Percentiles rank a stretch among this genome's conserved stretches.
Conservation (phyloP, 2,888 invertebrate genomes). For the Caenorhabditis angaria region DNA sequence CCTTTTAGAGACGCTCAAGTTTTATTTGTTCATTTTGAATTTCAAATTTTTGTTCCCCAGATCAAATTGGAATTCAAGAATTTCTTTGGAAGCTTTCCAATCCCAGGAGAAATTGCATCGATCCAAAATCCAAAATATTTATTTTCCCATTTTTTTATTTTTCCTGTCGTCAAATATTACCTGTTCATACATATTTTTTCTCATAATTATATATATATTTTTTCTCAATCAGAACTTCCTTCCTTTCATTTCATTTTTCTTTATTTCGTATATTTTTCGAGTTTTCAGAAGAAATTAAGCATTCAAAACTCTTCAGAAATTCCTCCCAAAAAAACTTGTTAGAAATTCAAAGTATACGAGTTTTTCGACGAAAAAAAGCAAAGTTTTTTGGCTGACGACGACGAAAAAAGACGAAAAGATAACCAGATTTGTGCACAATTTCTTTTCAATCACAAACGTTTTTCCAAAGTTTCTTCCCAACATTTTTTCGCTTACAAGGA, state of each 20-base stretch:
- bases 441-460: background rate
- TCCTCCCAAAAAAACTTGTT: background rate
- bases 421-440: constrained; percentile 2
- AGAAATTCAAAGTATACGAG: background rate
- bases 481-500: no score
- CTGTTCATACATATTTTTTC: no score
- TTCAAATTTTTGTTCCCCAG: no score
- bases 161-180: no score
- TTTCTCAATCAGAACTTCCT: background rate
- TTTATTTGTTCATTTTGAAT: no score
- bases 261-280: background rate
- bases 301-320: background rate
- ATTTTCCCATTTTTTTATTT: no score
- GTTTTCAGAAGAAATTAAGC: background rate
- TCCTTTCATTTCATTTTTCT: background rate
- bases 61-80: no score
- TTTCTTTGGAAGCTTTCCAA: no score
- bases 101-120: no score
- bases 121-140: no score
- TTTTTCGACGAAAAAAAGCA: background rate
- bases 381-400: background rate
- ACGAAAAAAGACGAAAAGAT: background rate
- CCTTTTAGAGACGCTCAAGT: no score
- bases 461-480: background rate
- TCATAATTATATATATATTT: no score